These are phyloP conservation scores for Enteromius thamalakanensis DNA, from an alignment of 2,797 vertebrate genomes.

Conservation along the genomic window DNA sequence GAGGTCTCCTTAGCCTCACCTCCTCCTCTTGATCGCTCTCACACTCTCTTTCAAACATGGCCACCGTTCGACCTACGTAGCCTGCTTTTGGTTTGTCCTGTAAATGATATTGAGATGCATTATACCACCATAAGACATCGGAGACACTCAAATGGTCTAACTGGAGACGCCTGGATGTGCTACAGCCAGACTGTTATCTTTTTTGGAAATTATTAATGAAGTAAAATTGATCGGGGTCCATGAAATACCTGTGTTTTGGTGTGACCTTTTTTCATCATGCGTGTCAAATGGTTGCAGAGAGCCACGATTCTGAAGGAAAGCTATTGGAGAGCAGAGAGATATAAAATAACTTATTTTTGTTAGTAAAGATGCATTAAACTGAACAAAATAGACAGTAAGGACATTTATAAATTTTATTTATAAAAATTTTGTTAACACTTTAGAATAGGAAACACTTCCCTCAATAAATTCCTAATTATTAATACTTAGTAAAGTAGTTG, in stretches of 20 bases:
- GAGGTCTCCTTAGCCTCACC: slow-evolving; percentile 73
- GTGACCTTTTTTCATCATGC: slow-evolving; percentile 85
- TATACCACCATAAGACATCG: not conserved
- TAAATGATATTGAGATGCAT: slow-evolving; percentile 15
- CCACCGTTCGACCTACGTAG: slow-evolving; percentile 39
- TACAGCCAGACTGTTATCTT: not conserved
- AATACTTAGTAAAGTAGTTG: too few relatives aligned
- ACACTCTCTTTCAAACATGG: slow-evolving; percentile 82
- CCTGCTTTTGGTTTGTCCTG: slow-evolving; percentile 45
- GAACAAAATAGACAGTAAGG: not conserved
- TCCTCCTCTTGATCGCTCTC: slow-evolving; percentile 92
- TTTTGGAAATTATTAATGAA: not conserved
- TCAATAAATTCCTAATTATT: too few relatives aligned
- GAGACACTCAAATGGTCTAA: too few relatives aligned
- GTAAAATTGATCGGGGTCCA: slow-evolving; percentile 51
- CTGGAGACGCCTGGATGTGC: not conserved
- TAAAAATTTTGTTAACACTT: not conserved
- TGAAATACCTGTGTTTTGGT: slow-evolving; percentile 74
- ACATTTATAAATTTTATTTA: not conserved
- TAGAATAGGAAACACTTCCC: too few relatives aligned
- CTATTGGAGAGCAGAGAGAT: slow-evolving; percentile 69
- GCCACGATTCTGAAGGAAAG: slow-evolving; percentile 90
- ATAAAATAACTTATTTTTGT: not conserved
- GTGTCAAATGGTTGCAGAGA: slow-evolving; percentile 91
- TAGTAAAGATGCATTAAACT: not conserved